Percentiles rank a stretch among this genome's conserved stretches.
Conservation (phyloP, 2,113 vertebrate genomes). For the Gymnobelideus leadbeateri region DNA sequence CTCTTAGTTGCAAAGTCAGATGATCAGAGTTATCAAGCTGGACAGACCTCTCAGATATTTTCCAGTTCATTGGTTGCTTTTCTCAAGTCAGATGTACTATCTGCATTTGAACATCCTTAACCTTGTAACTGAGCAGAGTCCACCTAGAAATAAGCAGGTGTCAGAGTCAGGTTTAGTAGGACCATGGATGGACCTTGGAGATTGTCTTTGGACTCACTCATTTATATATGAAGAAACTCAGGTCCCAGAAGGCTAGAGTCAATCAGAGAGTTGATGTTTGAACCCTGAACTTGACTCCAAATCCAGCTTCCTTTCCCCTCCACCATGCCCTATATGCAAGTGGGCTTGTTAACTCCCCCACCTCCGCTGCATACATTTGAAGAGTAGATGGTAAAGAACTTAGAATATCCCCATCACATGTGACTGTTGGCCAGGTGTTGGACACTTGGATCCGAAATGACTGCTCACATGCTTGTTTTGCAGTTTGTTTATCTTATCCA, state of each 20-base stretch:
- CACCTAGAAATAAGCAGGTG: background rate
- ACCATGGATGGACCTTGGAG: background rate
- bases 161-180: background rate
- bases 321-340: background rate
- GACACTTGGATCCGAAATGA: conserved; percentile 35
- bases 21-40: background rate
- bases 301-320: background rate
- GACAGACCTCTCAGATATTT: background rate
- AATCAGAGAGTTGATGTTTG: background rate
- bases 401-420: conserved; percentile 6
- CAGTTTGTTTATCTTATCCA: conserved; percentile 96
- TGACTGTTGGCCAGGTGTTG: background rate
- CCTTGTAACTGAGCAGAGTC: background rate
- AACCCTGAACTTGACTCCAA: background rate
- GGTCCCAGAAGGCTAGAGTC: background rate
- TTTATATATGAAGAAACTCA: background rate
- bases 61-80: background rate
- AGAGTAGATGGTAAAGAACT: background rate
- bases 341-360: background rate
- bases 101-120: background rate
- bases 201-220: background rate
- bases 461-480: conserved; percentile 42
- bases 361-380: background rate
- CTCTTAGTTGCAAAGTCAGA: background rate
- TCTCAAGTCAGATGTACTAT: background rate